Base-by-base conservation (phyloP, 1,140 invertebrate species). In the Parapsyche elsis region DNA sequence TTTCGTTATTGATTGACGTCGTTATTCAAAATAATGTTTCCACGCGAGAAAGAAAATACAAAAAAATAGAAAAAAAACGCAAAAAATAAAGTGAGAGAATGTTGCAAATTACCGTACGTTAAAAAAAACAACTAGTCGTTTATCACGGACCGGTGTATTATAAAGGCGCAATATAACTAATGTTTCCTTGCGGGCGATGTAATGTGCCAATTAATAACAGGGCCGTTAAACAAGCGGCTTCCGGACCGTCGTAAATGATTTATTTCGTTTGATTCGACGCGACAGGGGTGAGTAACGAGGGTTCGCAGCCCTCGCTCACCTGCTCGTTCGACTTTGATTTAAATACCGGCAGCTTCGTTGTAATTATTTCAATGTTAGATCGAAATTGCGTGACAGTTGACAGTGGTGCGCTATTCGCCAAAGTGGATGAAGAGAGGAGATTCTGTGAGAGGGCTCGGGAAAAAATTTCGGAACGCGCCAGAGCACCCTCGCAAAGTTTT, bases 401-500 rank as follows among this genome's bases (percentile, higher is more conserved):
- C 30, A 38, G 30, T 38, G 30, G 30, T 7, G 30, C 1, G 30
- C 30, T 7, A 7, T 38, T 38, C 30, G 1, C 30, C 30, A 7
- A 1, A 7, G 30, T 38, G 30, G 30, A n/a, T n/a, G n/a, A n/a
- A n/a, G n/a, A n/a, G n/a, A n/a, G 30, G 30, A 1, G 7, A 4
- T 38, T 61, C 57, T 2, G 4, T 16, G 57, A 9, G 57, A 16
- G 57, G 57, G 57, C 16, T 19, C 16, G 21, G 19, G 57, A 24
- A 26, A 73, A 73, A 46, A 73, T 16, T 73, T 73, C 44, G n/a
- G 23, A 5, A 9, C 24, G n/a, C n/a, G n/a, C n/a, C n/a, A n/a
- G n/a, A n/a, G n/a, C 71, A 16, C 26, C 19, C 64, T 71, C 70
- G 30, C n/a, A 61, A 44, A 78, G 19, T 81, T 81, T 78, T 74